These are phyloP conservation scores for Podabrus alpinus DNA, from an alignment of 2,888 invertebrate genomes.

Conservation along the genomic window DNA sequence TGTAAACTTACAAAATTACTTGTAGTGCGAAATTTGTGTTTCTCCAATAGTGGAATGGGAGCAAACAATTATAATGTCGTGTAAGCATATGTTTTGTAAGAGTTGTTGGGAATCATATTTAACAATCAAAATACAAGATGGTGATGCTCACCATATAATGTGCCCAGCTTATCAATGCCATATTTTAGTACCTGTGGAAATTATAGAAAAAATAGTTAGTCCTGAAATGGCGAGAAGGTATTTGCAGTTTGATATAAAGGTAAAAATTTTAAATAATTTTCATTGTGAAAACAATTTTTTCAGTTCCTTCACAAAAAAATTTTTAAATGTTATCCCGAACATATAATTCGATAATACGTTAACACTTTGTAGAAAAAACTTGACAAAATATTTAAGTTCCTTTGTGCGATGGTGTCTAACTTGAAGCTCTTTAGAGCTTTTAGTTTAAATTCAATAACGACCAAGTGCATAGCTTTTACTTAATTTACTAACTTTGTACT, in stretches of 20 bases:
- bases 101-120: slow-evolving; percentile 70
- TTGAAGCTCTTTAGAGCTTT: background rate
- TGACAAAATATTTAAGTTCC: background rate
- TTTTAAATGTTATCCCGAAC: background rate
- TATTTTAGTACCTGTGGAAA: slow-evolving; percentile 66
- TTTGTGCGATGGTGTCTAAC: background rate
- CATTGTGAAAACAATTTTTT: background rate
- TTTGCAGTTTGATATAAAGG: slow-evolving; percentile 71
- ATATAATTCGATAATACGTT: background rate
- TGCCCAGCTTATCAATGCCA: slow-evolving; percentile 69
- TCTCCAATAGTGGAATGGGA: slow-evolving; percentile 57
- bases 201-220: slow-evolving; percentile 69
- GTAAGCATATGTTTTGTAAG: slow-evolving; percentile 67
- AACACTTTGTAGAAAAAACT: background rate
- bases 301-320: background rate
- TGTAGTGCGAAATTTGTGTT: slow-evolving; percentile 66
- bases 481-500: background rate
- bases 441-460: background rate
- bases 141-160: slow-evolving; percentile 67
- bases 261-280: slow-evolving; percentile 39
- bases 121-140: slow-evolving; percentile 67
- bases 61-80: slow-evolving; percentile 62
- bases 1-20: slow-evolving; percentile 16
- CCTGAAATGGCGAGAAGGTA: slow-evolving; percentile 68
- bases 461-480: background rate